Evolutionary conservation across 2,797 vertebrate species (phyloP), one percentile per base, ranked within the genome.

Genomic region (Odontamblyopus rebecca): DNA sequence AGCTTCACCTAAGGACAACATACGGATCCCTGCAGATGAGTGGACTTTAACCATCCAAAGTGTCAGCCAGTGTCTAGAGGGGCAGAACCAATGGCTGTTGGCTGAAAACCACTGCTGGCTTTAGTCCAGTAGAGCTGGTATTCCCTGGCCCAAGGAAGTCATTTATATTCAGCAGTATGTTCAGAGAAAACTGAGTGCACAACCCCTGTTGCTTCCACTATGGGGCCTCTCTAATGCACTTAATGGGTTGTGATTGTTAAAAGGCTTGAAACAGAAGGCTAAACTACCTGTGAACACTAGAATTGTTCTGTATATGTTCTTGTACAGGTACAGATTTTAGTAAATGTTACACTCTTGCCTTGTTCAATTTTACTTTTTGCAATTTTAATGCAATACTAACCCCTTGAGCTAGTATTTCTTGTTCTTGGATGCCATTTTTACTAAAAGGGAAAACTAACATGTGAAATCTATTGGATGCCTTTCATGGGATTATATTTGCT

Each of bases 381-480:
- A 48, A 15, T 48, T 48, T 48, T 48, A 72, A 60, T 59, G 73
- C 67, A 68, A 61, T 23, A 60, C 7, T 67, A 66, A 41, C 79
- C 80, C 77, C 71, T 69, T 32, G 38, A 72, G 74, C 74, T 79
- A 67, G 78, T 85, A 80, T 85, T 86, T 86, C 80, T 85, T 75
- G 69, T 86, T 85, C 82, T 85, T 74, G 68, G 27, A 71, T 73
- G 75, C 51, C 78, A 68, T 77, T 82, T 48, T 80, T 82, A 77
- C 63, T 86, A 86, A 67, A 1, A 48, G 44, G 44, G 44, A 78
- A 38, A 50, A 72, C 71, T 66, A 75, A 88, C 75, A 61, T 76
- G 68, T 73, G 68, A 69, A 73, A 74, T 86, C 71, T 69, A 64
- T 83, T 75, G 63, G 69, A 83, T 83, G 84, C 85, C 83, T 90